Evolutionary conservation across 2,888 invertebrate genomes (phyloP).

Genomic region (Quadroppia sp.): DNA sequence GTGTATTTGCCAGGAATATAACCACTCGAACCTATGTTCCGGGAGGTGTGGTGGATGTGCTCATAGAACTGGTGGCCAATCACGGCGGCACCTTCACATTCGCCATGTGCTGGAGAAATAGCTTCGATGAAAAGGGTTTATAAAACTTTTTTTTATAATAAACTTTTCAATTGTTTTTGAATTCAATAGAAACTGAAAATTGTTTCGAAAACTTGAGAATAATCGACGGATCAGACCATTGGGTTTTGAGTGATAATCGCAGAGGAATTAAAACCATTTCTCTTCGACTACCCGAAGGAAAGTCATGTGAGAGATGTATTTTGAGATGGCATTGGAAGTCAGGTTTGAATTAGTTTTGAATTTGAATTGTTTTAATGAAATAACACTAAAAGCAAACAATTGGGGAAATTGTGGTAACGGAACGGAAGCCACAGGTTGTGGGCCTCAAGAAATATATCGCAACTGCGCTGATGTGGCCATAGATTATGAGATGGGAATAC

Average conservation of each 20-base stretch:
- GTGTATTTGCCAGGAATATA: constrained; percentile 46
- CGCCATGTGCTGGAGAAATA: constrained; percentile 46
- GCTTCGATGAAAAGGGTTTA: constrained; percentile 38
- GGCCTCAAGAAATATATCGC: constrained; percentile 48
- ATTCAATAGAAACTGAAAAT: constrained; percentile 46
- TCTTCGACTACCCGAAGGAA: constrained; percentile 45
- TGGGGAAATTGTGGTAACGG: constrained; percentile 48
- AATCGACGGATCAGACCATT: constrained; percentile 40
- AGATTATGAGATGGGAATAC: constrained; percentile 43
- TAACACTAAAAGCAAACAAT: constrained; percentile 45
- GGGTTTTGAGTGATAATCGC: constrained; percentile 29
- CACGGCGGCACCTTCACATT: constrained; percentile 48
- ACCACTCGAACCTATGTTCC: constrained; percentile 46
- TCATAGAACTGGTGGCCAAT: constrained; percentile 48
- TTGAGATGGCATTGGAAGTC: constrained; percentile 49
- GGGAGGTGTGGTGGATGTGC: constrained; percentile 46
- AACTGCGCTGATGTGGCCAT: constrained; percentile 48
- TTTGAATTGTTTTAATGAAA: background rate
- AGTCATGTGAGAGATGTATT: constrained; percentile 46
- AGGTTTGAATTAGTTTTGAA: constrained; percentile 40
- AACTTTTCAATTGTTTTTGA: background rate
- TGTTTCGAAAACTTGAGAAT: constrained; percentile 47
- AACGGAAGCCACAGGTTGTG: constrained; percentile 46
- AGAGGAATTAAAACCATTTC: constrained; percentile 46
- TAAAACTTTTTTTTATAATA: constrained; percentile 1